Percentiles rank a stretch among this genome's conserved stretches.
phyloP scores from a whole-genome alignment of 2,113 vertebrate genomes.

The Elephantulus edwardii region DNA sequence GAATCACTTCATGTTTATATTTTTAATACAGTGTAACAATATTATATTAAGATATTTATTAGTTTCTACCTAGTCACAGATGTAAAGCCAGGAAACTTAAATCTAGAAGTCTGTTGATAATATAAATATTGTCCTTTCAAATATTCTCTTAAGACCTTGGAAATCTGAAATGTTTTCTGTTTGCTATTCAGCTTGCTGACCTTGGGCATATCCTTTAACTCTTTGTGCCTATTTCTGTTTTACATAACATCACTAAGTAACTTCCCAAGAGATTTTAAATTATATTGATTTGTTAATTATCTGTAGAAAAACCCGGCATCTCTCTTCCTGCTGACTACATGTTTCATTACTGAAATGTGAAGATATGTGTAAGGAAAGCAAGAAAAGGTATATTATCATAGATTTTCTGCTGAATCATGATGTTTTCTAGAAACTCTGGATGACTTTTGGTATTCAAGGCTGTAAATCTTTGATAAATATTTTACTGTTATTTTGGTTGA shows the following conservation, averaged over 20 bases:
- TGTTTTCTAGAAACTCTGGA: not conserved
- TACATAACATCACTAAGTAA: slow-evolving; percentile 40
- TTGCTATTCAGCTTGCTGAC: not conserved
- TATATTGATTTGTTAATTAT: slow-evolving; percentile 11
- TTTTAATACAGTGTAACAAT: not conserved
- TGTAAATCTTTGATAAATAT: not conserved
- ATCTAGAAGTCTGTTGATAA: not conserved
- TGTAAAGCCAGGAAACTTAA: slow-evolving; percentile 17
- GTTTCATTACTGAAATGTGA: not conserved
- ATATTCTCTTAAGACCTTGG: not conserved
- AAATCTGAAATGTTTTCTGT: not conserved
- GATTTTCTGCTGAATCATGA: not conserved
- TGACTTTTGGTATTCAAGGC: not conserved
- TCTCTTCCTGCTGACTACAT: slow-evolving; percentile 16
- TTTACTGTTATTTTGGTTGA: not conserved
- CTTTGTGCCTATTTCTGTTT: slow-evolving; percentile 55
- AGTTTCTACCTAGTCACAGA: not conserved
- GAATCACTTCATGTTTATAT: slow-evolving; percentile 12
- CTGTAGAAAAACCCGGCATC: slow-evolving; percentile 31
- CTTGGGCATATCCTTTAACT: not conserved
- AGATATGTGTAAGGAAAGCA: not conserved
- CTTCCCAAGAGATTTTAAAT: not conserved
- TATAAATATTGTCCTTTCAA: not conserved
- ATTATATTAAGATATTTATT: not conserved
- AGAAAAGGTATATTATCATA: not conserved